Evolutionary conservation across 2,113 vertebrate genomes (phyloP), one percentile per base, ranked within the genome.

Genomic region (Dendrocopos noguchii): DNA sequence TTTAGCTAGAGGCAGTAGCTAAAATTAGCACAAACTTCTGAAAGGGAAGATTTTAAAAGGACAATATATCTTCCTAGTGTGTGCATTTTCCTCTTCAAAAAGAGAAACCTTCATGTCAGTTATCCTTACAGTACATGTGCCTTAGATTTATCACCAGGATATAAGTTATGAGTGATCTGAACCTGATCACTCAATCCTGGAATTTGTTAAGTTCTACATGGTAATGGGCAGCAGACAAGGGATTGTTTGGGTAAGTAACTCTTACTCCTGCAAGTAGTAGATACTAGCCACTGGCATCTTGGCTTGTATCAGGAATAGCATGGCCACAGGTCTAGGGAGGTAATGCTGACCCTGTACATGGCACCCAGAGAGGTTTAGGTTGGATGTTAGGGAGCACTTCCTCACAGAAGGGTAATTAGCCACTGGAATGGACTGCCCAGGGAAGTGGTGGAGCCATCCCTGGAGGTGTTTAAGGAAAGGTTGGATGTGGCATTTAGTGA

Each of bases 231-330:
- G 39, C n/a, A 75, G 34, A 18, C 3, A 11, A 52, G 8, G 31
- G 44, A 19, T 0, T 0, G 15, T 31, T 85, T 42, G 14, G 42
- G 4, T 42, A 34, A 44, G 55, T 70, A 34, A 34, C 19, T 82
- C 89, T 79, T 34, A 72, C 34, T 79, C 13, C 2, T 68, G 25
- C 2, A 8, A 81, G 55, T 33, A 81, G 66, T 18, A 9, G 21
- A 31, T 64, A 78, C 15, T 31, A 53, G 31, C 42, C 42, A 44
- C 42, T 44, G 42, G 42, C 42, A 15, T 44, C 42, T 15, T 44
- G 42, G 42, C 42, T 44, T 44, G 42, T 44, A 44, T 44, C 15
- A 44, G 42, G 42, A 44, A 44, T 44, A 44, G 42, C 15, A 7
- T 44, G 42, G 42, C 42, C 42, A 44, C 42, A 44, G 15, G 14